Evolutionary conservation across 53 echinoderm and acorn worm species (phyloP).

Genomic region (Holothuria scabra): DNA sequence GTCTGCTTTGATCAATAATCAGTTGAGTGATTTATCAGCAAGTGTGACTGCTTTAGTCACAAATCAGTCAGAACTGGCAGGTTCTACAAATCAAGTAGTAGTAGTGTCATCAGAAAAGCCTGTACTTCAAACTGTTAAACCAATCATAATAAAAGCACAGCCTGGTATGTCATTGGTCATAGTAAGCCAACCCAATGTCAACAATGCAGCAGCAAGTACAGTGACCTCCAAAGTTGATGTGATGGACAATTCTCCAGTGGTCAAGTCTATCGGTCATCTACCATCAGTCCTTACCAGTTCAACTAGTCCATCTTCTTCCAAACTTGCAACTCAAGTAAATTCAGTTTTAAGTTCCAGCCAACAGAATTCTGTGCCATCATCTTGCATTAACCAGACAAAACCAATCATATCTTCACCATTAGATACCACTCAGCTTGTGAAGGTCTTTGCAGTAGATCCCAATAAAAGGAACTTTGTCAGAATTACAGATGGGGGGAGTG

Average conservation of each 20-base stretch:
- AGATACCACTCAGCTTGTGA: constrained; percentile 28
- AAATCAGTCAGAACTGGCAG: constrained; percentile 32
- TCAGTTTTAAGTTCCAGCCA: not conserved
- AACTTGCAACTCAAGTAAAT: too few species aligned
- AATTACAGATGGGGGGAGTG: constrained; percentile 26
- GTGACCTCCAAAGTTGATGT: constrained; percentile 45
- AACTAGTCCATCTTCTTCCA: too few species aligned
- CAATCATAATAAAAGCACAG: constrained; percentile 87
- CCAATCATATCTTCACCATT: not conserved
- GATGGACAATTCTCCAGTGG: constrained; percentile 17
- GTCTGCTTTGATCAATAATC: constrained; percentile 36
- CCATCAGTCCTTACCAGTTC: too few species aligned
- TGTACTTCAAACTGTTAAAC: constrained; percentile 77
- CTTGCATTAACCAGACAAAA: constrained; percentile 1
- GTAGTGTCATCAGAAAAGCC: constrained; percentile 70
- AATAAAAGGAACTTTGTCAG: constrained; percentile 39
- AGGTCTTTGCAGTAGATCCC: constrained; percentile 39
- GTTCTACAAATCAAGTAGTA: constrained; percentile 61
- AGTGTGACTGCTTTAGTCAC: constrained; percentile 38
- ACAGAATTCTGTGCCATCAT: not conserved
- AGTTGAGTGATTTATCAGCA: constrained; percentile 24
- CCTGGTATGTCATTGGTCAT: constrained; percentile 85
- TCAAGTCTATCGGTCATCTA: too few species aligned
- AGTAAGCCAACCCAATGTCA: constrained; percentile 78
- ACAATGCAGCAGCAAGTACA: constrained; percentile 21